These are phyloP conservation scores for Littorina saxatilis DNA, from an alignment of 1,140 invertebrate genomes.

Conservation along the genomic window DNA sequence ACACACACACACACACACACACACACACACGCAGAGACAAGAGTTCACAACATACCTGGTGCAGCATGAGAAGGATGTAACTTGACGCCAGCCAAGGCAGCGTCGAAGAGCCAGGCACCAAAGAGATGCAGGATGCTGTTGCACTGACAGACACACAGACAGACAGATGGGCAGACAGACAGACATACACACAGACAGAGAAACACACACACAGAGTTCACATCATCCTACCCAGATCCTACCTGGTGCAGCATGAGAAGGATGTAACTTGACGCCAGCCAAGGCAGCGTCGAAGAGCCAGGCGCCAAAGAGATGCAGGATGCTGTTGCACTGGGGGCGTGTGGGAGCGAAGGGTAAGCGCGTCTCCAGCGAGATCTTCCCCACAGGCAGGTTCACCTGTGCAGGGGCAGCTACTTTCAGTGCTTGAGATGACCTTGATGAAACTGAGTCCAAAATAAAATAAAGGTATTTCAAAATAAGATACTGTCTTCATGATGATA, in stretches of 20 bases:
- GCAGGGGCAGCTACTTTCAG: conserved; percentile 37
- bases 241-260: conserved; percentile 67
- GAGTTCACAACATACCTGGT: conserved; percentile 63
- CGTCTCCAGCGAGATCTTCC: conserved; percentile 61
- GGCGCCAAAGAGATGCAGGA: conserved; percentile 95
- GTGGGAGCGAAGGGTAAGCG: conserved; percentile 67
- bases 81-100: conserved; percentile 87
- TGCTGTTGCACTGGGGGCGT: conserved; percentile 93
- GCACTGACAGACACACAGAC: conserved; percentile 77
- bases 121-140: conserved; percentile 96
- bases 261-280: conserved; percentile 81
- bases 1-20: no score
- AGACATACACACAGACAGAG: no score
- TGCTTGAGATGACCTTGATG: conserved; percentile 47
- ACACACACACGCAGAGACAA: no score
- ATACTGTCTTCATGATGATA: no score
- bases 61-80: conserved; percentile 65
- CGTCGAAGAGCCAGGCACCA: conserved; percentile 97
- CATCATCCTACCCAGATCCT: conserved; percentile 4
- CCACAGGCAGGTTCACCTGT: conserved; percentile 45
- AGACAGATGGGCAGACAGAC: no score
- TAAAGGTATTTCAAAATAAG: no score
- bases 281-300: conserved; percentile 98
- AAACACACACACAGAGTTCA: no score
- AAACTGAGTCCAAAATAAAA: conserved; percentile 33